A percentile compares a stretch with the other conserved stretches of the same genome.
phyloP scores from a whole-genome alignment of 1,140 invertebrate genomes.

The Drosophila nasuta region DNA sequence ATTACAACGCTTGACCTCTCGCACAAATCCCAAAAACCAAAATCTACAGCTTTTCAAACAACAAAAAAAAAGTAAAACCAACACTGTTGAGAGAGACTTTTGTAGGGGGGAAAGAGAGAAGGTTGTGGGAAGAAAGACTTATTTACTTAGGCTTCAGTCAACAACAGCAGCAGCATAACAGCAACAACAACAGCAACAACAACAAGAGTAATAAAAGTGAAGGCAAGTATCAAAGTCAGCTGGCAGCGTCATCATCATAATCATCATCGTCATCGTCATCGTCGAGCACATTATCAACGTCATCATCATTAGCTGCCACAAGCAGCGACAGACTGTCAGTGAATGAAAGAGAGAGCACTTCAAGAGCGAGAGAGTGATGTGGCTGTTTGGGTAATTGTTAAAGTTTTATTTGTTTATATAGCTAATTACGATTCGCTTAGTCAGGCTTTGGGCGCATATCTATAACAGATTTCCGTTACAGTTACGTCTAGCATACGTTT shows the following conservation, averaged over 20 bases:
- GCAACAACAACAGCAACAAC: conserved; percentile 17
- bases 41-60: conserved; percentile 10
- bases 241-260: conserved; percentile 3
- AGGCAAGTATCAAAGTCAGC: background rate
- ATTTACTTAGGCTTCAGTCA: conserved; percentile 42
- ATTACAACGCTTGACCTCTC: conserved; percentile 18
- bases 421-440: conserved; percentile 59
- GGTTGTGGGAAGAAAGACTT: background rate
- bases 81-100: background rate
- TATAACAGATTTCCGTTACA: conserved; percentile 51
- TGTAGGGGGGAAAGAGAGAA: no score
- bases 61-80: conserved; percentile 6
- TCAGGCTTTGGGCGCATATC: background rate
- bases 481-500: conserved; percentile 20
- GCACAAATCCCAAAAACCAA: conserved; percentile 6
- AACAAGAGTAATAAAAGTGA: background rate
- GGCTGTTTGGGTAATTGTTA: conserved; percentile 35
- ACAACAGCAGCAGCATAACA: conserved; percentile 3
- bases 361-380: background rate
- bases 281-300: background rate
- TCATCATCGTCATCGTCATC: background rate
- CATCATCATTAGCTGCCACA: conserved; percentile 20
- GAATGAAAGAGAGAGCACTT: no score
- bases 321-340: background rate
- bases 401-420: conserved; percentile 67